Conservation (phyloP, 2,797 vertebrate genomes). For the Phaenicophaeus curvirostris region DNA sequence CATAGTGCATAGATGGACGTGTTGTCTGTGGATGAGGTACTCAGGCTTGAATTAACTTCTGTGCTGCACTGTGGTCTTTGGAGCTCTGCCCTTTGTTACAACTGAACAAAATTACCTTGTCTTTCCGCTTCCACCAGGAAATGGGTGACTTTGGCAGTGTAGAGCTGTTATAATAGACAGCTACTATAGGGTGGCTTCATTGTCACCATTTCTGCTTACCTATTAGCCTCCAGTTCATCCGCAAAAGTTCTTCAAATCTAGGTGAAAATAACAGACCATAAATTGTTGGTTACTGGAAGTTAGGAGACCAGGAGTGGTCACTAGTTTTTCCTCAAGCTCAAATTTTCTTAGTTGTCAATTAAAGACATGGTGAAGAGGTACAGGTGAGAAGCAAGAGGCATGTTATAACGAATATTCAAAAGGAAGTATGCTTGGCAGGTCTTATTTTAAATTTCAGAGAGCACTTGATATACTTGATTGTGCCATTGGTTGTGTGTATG, state of each 20-base stretch:
- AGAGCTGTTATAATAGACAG: not conserved
- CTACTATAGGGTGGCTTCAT: not conserved
- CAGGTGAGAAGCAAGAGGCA: not conserved
- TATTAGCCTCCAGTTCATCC: not conserved
- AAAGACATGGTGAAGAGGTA: not conserved
- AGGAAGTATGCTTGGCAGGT: not conserved
- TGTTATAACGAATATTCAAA: not conserved
- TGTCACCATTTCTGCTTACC: not conserved
- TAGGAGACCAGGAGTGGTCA: not conserved
- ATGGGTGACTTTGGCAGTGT: not conserved
- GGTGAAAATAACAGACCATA: accelerated
- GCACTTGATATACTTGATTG: not conserved
- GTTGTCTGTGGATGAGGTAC: not conserved
- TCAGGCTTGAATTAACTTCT: not conserved
- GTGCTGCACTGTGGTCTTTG: accelerated
- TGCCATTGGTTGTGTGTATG: not conserved
- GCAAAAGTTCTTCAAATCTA: not conserved
- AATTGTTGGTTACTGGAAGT: not conserved
- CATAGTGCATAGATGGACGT: accelerated
- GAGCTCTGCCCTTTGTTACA: not conserved
- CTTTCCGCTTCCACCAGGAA: not conserved
- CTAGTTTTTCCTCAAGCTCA: not conserved
- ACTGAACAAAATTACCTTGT: not conserved
- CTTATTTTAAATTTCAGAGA: not conserved
- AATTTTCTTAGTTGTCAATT: not conserved